A percentile compares a stretch with the other conserved stretches of the same genome.
These are phyloP conservation scores for Tholera decimalis DNA, from an alignment of 2,888 invertebrate genomes.

Conservation along the genomic window DNA sequence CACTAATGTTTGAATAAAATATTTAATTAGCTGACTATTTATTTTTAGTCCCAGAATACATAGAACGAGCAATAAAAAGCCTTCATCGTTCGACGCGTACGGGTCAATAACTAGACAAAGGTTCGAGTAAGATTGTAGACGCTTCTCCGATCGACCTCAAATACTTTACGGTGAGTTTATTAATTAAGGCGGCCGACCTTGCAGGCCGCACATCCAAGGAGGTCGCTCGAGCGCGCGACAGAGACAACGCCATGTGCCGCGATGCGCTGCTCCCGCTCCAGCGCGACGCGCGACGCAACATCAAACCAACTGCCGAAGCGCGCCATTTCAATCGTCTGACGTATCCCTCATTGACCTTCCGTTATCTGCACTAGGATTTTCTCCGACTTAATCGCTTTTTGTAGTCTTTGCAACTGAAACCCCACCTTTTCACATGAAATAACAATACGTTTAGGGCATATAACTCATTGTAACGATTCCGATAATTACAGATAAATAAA, in stretches of 20 bases:
- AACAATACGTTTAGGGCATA: slow-evolving; percentile 16
- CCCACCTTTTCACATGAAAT: slow-evolving; percentile 26
- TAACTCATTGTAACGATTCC: slow-evolving; percentile 44
- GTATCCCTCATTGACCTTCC: slow-evolving; percentile 90
- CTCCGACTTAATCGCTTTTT: slow-evolving; percentile 68
- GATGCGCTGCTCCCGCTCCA: slow-evolving; percentile 56
- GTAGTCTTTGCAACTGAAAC: slow-evolving; percentile 31
- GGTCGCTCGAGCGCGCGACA: slow-evolving; percentile 84
- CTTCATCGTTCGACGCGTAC: slow-evolving; percentile 76
- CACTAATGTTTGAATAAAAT: slow-evolving; percentile 48
- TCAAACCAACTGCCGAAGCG: slow-evolving; percentile 79
- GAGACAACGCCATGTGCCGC: slow-evolving; percentile 73
- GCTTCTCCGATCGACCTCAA: slow-evolving; percentile 90
- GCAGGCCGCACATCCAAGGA: slow-evolving; percentile 90
- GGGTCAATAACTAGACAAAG: slow-evolving; percentile 91
- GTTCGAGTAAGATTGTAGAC: slow-evolving; percentile 88
- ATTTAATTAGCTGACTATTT: slow-evolving; percentile 58
- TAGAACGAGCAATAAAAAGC: slow-evolving; percentile 79
- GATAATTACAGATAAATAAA: slow-evolving; percentile 61
- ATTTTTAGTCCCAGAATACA: slow-evolving; percentile 53
- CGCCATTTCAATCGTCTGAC: slow-evolving; percentile 82
- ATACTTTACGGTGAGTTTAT: slow-evolving; percentile 91
- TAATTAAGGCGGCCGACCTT: slow-evolving; percentile 91
- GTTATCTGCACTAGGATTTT: slow-evolving; percentile 87
- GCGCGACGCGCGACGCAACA: slow-evolving; percentile 56